Conservation (phyloP, 2,797 vertebrate species). For the Phataginus tetradactyla region DNA sequence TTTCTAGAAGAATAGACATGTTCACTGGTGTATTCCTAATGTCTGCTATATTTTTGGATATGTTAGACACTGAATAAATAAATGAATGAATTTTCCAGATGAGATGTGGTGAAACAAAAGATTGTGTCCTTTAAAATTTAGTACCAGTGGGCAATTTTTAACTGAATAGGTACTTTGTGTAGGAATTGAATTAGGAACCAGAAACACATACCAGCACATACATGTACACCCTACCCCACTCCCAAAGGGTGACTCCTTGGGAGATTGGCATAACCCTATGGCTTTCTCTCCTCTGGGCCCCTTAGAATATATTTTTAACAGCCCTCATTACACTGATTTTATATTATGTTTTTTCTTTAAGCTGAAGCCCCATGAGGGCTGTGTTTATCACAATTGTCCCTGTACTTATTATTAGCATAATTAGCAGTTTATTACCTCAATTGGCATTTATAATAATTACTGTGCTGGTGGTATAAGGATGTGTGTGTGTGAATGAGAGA, state of each 20-base stretch:
- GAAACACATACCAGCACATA: neutral
- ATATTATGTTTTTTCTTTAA: neutral
- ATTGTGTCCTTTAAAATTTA: neutral
- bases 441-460: neutral
- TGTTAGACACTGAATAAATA: neutral
- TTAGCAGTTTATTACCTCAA: neutral
- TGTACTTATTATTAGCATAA: neutral
- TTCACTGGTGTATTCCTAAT: neutral
- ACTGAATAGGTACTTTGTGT: neutral
- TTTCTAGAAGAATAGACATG: neutral
- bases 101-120: neutral
- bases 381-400: neutral
- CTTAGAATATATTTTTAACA: neutral
- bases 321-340: neutral
- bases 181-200: neutral
- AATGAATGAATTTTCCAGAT: neutral
- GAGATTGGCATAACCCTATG: neutral
- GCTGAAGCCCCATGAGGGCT: neutral
- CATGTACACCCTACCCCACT: fast-evolving
- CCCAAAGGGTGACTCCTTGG: neutral
- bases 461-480: neutral
- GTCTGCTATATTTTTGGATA: neutral
- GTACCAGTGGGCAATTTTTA: neutral
- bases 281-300: neutral
- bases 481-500: neutral